Base-by-base conservation (phyloP, 2,888 invertebrate genomes). In the Leucoma salicis region DNA sequence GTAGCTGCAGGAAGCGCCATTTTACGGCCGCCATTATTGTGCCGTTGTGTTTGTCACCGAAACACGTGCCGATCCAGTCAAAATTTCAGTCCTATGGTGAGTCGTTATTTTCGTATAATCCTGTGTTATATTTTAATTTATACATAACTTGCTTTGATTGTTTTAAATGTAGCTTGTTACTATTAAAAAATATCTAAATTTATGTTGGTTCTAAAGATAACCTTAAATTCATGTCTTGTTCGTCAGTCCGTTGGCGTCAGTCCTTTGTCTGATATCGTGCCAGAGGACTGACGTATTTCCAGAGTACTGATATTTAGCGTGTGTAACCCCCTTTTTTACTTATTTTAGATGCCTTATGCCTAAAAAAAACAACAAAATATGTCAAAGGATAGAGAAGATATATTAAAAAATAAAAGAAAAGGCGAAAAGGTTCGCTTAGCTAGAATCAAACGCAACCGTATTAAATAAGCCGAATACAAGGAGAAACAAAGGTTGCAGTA, bases 141-240 rank as follows among this genome's bases (percentile, higher is more conserved):
- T 48, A 49, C 41, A 49, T 41, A 46, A 35, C 34, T 35, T 34
- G 35, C 32, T 24, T 18, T 42, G 43, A 48, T 21, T 53, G 43
- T 51, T 42, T 53, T 47, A 46, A 53, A 53, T 46, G 34, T 53
- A 46, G 45, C 16, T 47, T 46, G 12, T 45, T 47, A 39, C 46
- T 54, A 46, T 38, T 41, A 24, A 8, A 46, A 41, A 41, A 14
- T 38, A 38, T 18, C 31, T 31, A 38, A 34, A 45, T 14, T 50
- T 55, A 48, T 49, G 33, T 53, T 40, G 35, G 32, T 34, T 46
- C 29, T 48, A 28, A 50, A 33, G 31, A 58, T 49, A 53, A 44
- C 39, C 41, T 48, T 39, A 51, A 59, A 54, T 53, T 52, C 0
- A 16, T 16, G 16, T 16, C 16, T 16, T 16, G 3, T 16, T 16